Conservation (phyloP, 2,888 invertebrate genomes). For the Agapetus fuscipes region DNA sequence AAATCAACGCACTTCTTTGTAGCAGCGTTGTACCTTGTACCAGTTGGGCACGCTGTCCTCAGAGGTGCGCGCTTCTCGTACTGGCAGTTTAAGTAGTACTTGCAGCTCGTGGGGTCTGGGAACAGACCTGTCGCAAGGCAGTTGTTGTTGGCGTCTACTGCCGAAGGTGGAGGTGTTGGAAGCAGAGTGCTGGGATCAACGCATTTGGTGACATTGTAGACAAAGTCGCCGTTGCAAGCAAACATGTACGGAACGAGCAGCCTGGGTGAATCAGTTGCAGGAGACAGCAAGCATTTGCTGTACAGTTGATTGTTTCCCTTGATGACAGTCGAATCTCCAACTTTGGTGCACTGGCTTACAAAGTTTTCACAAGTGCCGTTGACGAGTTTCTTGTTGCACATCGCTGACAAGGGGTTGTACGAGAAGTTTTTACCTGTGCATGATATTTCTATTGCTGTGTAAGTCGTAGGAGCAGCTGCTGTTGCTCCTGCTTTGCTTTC, state of each 20-base stretch:
- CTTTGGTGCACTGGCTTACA: too few species aligned
- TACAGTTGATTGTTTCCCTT: too few species aligned
- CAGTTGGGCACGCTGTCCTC: background rate
- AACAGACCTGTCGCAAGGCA: background rate
- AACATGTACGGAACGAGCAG: constrained; percentile 1
- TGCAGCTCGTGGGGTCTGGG: background rate
- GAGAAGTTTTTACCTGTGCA: too few species aligned
- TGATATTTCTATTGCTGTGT: too few species aligned
- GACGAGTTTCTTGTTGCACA: background rate
- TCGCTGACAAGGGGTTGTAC: background rate
- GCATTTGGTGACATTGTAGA: constrained; percentile 1
- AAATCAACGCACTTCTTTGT: background rate
- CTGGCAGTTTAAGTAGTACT: background rate
- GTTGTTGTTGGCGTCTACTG: background rate
- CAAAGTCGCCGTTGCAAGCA: background rate
- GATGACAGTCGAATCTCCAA: too few species aligned
- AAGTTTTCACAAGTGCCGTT: background rate
- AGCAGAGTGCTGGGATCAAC: too few species aligned
- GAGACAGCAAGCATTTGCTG: too few species aligned
- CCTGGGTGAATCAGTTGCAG: too few species aligned
- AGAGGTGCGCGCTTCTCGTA: background rate
- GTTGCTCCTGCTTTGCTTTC: too few species aligned
- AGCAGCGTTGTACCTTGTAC: background rate
- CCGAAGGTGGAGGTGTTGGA: too few species aligned
- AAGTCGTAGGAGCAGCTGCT: too few species aligned